A percentile compares a stretch with the other conserved stretches of the same genome.
These are phyloP conservation scores for Gryllus longicercus DNA, from an alignment of 2,888 invertebrate genomes.

Conservation along the genomic window DNA sequence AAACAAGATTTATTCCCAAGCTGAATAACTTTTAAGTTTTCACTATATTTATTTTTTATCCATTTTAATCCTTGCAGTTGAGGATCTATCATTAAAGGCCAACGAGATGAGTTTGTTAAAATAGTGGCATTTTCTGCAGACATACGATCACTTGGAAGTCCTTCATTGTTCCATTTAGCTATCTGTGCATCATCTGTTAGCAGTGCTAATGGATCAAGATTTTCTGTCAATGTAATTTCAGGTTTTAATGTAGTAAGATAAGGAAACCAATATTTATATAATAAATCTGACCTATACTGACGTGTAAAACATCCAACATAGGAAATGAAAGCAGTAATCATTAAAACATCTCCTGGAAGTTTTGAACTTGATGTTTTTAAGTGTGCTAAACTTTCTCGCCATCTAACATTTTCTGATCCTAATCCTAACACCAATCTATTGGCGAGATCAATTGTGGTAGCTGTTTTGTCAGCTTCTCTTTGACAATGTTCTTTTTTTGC, in stretches of 20 bases:
- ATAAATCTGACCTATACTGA: conserved; percentile 72
- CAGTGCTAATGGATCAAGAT: conserved; percentile 77
- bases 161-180: conserved; percentile 93
- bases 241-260: conserved; percentile 64
- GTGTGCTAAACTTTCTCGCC: conserved; percentile 64
- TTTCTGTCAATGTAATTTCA: conserved; percentile 74
- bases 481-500: conserved; percentile 86
- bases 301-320: conserved; percentile 93
- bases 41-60: conserved; percentile 86
- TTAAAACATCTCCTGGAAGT: conserved; percentile 82
- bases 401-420: conserved; percentile 85
- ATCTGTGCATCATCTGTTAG: conserved; percentile 89
- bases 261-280: conserved; percentile 78
- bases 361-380: conserved; percentile 69
- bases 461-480: conserved; percentile 87
- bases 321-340: conserved; percentile 89
- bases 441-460: conserved; percentile 83
- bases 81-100: conserved; percentile 95
- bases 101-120: conserved; percentile 80
- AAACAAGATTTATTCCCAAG: conserved; percentile 79
- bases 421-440: conserved; percentile 89
- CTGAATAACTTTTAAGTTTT: conserved; percentile 65
- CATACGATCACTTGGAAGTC: conserved; percentile 86
- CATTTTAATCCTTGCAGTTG: conserved; percentile 89
- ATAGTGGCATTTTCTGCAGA: conserved; percentile 93